Conservation (phyloP, 2,113 vertebrate species). For the Edolisoma coerulescens region DNA sequence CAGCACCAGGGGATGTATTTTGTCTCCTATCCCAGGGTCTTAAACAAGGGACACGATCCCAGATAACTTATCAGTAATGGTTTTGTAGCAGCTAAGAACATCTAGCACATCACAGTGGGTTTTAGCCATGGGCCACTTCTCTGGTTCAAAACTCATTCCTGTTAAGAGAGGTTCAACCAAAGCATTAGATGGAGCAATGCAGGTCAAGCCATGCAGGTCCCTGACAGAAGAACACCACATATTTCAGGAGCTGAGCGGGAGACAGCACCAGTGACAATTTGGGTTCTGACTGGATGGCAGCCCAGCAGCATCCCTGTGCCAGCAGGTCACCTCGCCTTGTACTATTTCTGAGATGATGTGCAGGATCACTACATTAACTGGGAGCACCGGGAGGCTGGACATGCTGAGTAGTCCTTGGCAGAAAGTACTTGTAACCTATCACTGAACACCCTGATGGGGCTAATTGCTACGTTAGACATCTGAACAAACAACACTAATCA, state of each 20-base stretch:
- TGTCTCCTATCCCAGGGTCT: conserved; percentile 48
- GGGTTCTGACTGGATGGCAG: neutral
- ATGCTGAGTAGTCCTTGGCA: neutral
- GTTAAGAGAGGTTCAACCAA: neutral
- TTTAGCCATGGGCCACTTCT: neutral
- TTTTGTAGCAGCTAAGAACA: neutral
- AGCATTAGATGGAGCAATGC: neutral
- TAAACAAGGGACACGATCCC: conserved; percentile 54
- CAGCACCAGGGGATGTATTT: conserved; percentile 52
- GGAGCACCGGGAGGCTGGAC: neutral
- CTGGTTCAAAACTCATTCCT: neutral
- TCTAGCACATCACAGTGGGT: conserved; percentile 8
- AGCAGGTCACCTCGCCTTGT: neutral
- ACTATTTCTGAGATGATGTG: neutral
- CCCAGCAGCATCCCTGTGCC: neutral
- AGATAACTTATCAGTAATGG: conserved; percentile 24
- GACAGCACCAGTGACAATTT: neutral
- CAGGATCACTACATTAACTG: neutral
- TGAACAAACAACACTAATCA: conserved; percentile 44
- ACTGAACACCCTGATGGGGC: neutral
- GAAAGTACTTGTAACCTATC: neutral
- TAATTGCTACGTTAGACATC: conserved; percentile 5
- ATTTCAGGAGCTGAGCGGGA: neutral
- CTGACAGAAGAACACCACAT: neutral
- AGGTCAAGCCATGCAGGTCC: neutral